Evolutionary conservation across 2,888 invertebrate genomes (phyloP).

Genomic region (Melinopterus prodromus): DNA sequence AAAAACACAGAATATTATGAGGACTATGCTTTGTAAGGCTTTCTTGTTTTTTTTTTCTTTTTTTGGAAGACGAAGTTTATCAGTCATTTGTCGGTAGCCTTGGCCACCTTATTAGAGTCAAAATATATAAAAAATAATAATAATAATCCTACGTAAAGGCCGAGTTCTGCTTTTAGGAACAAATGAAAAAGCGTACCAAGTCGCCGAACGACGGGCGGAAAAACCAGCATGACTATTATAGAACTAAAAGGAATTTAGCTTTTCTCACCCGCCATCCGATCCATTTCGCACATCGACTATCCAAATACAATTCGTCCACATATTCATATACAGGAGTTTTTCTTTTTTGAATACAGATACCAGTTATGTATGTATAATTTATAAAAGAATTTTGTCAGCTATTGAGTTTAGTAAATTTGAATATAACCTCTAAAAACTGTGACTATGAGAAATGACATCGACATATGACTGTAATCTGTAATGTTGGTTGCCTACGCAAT

Average conservation of each 20-base stretch:
- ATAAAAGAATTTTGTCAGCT: too few relatives aligned
- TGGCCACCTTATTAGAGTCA: neutral
- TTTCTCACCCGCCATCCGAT: neutral
- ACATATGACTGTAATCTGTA: too few relatives aligned
- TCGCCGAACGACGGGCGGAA: neutral
- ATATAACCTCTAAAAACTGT: too few relatives aligned
- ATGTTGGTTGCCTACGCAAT: too few relatives aligned
- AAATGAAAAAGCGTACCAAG: neutral
- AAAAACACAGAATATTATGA: too few relatives aligned
- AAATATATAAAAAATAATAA: slow-evolving; percentile 4
- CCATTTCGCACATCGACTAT: neutral
- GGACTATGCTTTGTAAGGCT: neutral
- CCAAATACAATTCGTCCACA: neutral
- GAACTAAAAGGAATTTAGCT: neutral
- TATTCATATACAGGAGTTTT: neutral
- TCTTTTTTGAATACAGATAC: neutral
- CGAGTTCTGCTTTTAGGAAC: neutral
- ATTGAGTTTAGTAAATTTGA: too few relatives aligned
- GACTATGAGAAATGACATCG: too few relatives aligned
- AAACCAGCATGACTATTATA: slow-evolving; percentile 4
- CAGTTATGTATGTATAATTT: neutral
- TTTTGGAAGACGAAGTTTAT: slow-evolving; percentile 8
- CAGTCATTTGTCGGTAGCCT: slow-evolving; percentile 4
- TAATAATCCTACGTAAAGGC: neutral
- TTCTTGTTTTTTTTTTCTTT: neutral